Evolutionary conservation across 2,888 invertebrate species (phyloP).

Genomic region (Pachydiplax longipennis): DNA sequence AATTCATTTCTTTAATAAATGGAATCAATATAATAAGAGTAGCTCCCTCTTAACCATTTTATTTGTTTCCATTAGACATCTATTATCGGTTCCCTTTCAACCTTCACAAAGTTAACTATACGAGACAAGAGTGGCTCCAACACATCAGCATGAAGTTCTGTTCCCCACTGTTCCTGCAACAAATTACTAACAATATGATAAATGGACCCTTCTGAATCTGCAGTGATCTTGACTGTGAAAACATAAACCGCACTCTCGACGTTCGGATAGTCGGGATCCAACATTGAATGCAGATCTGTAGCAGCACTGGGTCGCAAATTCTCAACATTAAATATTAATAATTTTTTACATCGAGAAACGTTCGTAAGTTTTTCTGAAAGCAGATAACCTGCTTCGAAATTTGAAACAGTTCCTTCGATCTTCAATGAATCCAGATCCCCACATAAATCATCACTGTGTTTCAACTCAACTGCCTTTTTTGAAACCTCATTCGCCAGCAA

Average conservation of each 20-base stretch:
- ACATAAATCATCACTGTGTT: not conserved
- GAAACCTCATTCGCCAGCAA: not conserved
- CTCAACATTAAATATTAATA: not conserved
- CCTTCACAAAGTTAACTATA: not conserved
- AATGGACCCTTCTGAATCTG: slow-evolving; percentile 49
- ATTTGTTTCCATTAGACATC: not conserved
- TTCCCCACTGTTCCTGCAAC: not conserved
- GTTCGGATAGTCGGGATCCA: slow-evolving; percentile 64
- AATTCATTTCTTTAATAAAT: not conserved
- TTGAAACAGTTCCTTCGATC: not conserved
- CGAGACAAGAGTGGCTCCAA: not conserved
- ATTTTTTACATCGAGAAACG: not conserved
- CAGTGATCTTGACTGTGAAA: slow-evolving; percentile 59
- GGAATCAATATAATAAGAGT: not conserved
- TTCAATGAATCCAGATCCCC: not conserved
- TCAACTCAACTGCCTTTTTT: not conserved
- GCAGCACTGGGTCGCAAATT: slow-evolving; percentile 54
- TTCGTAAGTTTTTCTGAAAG: not conserved
- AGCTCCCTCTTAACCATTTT: not conserved
- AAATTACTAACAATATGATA: not conserved
- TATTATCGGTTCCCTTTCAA: not conserved
- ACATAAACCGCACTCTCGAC: slow-evolving; percentile 59
- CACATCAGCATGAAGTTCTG: not conserved
- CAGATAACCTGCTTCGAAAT: not conserved
- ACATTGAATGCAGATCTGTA: slow-evolving; percentile 66